Evolutionary conservation across 2,888 invertebrate genomes (phyloP).

Genomic region (Ypsolopha sequella): DNA sequence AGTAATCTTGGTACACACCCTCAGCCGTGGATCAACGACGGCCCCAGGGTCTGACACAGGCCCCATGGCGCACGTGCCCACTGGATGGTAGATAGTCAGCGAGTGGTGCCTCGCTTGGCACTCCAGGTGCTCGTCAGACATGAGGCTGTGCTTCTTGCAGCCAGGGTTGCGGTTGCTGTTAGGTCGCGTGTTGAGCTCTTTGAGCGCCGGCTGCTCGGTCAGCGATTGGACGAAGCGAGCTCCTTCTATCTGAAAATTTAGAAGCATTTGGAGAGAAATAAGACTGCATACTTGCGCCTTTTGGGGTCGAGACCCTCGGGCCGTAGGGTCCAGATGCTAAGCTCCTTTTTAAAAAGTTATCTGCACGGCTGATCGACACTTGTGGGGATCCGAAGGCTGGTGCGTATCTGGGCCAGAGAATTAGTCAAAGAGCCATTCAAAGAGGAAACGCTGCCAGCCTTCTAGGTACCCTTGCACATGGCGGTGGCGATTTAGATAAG

Average conservation of each 20-base stretch:
- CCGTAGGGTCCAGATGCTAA: too few species aligned
- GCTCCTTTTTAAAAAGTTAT: too few species aligned
- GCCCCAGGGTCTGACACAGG: constrained; percentile 60
- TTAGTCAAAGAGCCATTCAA: too few species aligned
- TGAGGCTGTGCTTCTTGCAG: constrained; percentile 71
- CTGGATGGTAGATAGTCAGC: constrained; percentile 85
- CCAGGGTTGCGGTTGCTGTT: constrained; percentile 77
- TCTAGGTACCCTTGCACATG: too few species aligned
- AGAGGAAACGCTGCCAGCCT: too few species aligned
- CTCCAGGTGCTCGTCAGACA: constrained; percentile 82
- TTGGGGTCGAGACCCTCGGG: too few species aligned
- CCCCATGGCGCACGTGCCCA: constrained; percentile 87
- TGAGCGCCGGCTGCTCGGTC: constrained; percentile 72
- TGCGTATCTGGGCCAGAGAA: too few species aligned
- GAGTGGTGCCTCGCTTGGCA: constrained; percentile 82
- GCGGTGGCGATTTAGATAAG: too few species aligned
- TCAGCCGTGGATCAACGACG: constrained; percentile 79
- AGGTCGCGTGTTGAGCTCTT: constrained; percentile 71
- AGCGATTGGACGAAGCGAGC: constrained; percentile 76
- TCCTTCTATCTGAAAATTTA: constrained; percentile 74
- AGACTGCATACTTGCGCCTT: too few species aligned
- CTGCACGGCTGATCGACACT: too few species aligned
- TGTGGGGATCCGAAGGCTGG: too few species aligned
- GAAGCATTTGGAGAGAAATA: too few species aligned
- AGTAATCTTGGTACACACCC: constrained; percentile 23